phyloP scores from a whole-genome alignment of 2,113 vertebrate genomes.

The Acrocephalus arundinaceus region DNA sequence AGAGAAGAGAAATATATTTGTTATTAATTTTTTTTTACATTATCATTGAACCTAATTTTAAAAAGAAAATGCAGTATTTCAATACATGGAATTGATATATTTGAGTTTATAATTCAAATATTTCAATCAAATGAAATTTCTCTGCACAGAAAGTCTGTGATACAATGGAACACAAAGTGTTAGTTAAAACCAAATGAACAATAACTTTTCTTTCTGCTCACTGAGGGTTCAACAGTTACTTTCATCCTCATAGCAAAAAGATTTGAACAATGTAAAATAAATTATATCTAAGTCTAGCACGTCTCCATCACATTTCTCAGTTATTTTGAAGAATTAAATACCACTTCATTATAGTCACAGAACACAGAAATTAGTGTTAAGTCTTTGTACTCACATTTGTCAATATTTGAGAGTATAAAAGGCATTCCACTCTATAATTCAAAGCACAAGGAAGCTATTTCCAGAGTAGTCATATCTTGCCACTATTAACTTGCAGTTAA shows the following conservation, averaged over 20 bases:
- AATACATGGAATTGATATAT: not conserved
- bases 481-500: not conserved
- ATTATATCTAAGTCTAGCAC: not conserved
- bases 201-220: not conserved
- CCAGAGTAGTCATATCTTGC: not conserved
- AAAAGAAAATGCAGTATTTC: constrained; percentile 11
- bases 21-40: not conserved
- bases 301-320: not conserved
- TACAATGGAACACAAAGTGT: not conserved
- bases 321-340: not conserved
- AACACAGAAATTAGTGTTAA: not conserved
- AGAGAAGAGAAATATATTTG: not conserved
- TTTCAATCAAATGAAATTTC: not conserved
- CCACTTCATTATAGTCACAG: not conserved
- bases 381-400: not conserved
- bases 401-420: not conserved
- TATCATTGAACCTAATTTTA: not conserved
- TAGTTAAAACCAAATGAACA: not conserved
- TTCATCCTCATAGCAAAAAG: not conserved
- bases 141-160: not conserved
- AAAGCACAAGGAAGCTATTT: not conserved
- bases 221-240: not conserved
- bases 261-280: not conserved
- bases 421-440: not conserved
- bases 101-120: not conserved